These are phyloP conservation scores for Pandemis corylana DNA, from an alignment of 2,888 invertebrate genomes.

Conservation along the genomic window DNA sequence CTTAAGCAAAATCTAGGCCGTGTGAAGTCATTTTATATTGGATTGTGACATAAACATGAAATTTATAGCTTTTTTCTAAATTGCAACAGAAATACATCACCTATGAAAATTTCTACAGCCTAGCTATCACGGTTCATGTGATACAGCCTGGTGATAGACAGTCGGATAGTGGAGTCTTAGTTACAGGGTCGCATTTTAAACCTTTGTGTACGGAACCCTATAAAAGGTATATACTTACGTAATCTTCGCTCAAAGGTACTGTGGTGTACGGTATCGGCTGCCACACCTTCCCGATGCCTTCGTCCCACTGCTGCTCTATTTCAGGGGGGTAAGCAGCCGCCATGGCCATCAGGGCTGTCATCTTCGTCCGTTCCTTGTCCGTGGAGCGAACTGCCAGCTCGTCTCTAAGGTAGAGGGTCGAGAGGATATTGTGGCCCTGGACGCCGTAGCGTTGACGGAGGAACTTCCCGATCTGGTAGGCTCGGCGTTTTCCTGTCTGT, in stretches of 20 bases:
- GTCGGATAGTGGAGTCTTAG: too few relatives aligned
- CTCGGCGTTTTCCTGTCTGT: conserved; percentile 69
- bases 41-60: too few relatives aligned
- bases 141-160: too few relatives aligned
- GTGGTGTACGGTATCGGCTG: conserved; percentile 74
- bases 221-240: conserved; percentile 73
- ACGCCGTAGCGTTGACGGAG: conserved; percentile 66
- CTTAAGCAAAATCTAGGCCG: too few relatives aligned
- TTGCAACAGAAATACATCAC: too few relatives aligned
- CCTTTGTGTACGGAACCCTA: too few relatives aligned
- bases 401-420: conserved; percentile 64
- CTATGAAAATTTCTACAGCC: too few relatives aligned
- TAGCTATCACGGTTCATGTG: too few relatives aligned
- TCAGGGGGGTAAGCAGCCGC: conserved; percentile 73
- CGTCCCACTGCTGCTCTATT: conserved; percentile 74
- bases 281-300: conserved; percentile 72
- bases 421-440: conserved; percentile 61
- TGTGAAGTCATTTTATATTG: too few relatives aligned
- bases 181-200: too few relatives aligned
- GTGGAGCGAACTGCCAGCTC: conserved; percentile 71
- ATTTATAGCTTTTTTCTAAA: too few relatives aligned
- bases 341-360: conserved; percentile 74
- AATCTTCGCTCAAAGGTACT: conserved; percentile 70
- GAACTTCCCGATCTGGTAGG: conserved; percentile 72
- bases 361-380: conserved; percentile 78